Percentiles rank a stretch among this genome's conserved stretches.
Conservation (phyloP, 1,140 invertebrate species). For the Musca vetustissima region DNA sequence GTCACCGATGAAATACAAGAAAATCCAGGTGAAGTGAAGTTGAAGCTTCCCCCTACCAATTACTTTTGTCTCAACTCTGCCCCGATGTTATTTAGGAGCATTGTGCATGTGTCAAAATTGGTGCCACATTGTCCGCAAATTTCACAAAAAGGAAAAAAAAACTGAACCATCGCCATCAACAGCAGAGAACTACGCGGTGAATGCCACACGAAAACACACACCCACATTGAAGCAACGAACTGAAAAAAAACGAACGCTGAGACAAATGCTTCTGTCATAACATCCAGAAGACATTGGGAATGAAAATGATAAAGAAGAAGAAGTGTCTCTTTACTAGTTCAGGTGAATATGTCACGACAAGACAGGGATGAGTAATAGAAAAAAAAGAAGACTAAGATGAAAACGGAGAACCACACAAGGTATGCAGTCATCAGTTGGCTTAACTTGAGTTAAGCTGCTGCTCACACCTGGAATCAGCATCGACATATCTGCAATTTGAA, state of each 20-base stretch:
- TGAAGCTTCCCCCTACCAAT: too few species aligned
- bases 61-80: background rate
- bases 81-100: constrained; percentile 10
- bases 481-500: too few species aligned
- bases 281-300: too few species aligned
- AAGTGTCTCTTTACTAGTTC: background rate
- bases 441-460: too few species aligned
- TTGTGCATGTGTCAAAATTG: constrained; percentile 23
- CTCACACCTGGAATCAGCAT: too few species aligned
- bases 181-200: background rate
- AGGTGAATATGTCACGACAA: constrained; percentile 6
- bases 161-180: background rate
- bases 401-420: too few species aligned
- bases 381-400: too few species aligned
- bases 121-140: constrained; percentile 20
- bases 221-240: background rate
- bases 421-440: too few species aligned
- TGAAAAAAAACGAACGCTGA: background rate
- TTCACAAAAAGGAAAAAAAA: background rate
- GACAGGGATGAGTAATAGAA: background rate
- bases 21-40: too few species aligned
- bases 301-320: background rate
- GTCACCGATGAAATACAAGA: too few species aligned
- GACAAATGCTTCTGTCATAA: constrained; percentile 7
- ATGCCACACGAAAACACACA: background rate